Percentiles rank a stretch among this genome's conserved stretches.
Evolutionary conservation across 2,113 vertebrate genomes (phyloP).

Genomic region (Chlorodrepanis virens): DNA sequence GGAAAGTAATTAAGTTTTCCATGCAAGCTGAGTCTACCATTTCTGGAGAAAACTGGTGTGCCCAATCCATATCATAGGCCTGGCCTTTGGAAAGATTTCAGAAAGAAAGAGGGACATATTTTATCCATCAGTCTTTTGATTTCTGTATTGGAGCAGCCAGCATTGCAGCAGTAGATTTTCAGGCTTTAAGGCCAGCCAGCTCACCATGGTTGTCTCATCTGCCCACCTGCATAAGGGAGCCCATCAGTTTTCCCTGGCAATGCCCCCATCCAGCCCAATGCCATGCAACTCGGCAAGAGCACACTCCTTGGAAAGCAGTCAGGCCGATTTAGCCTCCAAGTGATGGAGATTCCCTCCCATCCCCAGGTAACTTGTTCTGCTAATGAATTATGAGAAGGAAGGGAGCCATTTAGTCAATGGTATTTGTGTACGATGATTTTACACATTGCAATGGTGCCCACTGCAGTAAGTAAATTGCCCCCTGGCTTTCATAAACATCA

Average conservation of each 20-base stretch:
- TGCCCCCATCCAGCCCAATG: neutral
- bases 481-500: constrained; percentile 66
- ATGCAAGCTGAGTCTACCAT: neutral
- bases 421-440: constrained; percentile 52
- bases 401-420: constrained; percentile 42
- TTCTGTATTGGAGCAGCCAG: neutral
- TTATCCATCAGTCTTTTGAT: neutral
- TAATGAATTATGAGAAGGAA: constrained; percentile 45
- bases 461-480: constrained; percentile 53
- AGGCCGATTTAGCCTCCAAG: neutral
- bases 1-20: neutral
- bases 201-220: neutral
- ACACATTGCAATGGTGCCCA: constrained; percentile 31
- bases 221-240: rapidly evolving
- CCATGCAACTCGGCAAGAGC: rapidly evolving
- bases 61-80: neutral
- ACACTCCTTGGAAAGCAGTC: neutral
- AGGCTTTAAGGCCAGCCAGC: neutral
- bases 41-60: neutral
- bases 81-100: neutral
- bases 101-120: neutral
- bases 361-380: neutral
- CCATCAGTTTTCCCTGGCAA: neutral
- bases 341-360: neutral
- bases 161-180: neutral